Percentiles rank a stretch among this genome's conserved stretches.
These are phyloP conservation scores for Deilephila elpenor DNA, from an alignment of 2,888 invertebrate species.

Conservation along the genomic window DNA sequence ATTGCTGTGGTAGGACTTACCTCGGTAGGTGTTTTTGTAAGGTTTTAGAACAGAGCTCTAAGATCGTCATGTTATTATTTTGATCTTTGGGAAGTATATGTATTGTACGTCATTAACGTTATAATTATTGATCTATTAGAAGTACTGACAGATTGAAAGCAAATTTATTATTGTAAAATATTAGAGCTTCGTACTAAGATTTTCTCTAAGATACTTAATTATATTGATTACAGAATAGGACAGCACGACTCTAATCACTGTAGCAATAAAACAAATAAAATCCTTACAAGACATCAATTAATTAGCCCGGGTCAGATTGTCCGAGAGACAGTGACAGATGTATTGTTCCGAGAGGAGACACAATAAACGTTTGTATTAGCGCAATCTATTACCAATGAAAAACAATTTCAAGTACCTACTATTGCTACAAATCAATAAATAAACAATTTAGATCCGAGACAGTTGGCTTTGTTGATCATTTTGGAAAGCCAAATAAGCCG, in stretches of 20 bases:
- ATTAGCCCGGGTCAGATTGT: constrained; percentile 43
- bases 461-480: too few relatives aligned
- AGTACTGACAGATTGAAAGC: too few relatives aligned
- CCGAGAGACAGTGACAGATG: constrained; percentile 58
- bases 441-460: too few relatives aligned
- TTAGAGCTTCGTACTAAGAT: too few relatives aligned
- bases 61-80: background rate
- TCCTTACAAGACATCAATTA: constrained; percentile 47
- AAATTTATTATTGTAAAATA: too few relatives aligned
- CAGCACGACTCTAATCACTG: background rate
- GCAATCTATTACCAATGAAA: background rate
- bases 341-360: constrained; percentile 42
- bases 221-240: background rate
- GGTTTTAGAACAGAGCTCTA: background rate
- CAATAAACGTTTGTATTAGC: constrained; percentile 41
- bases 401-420: background rate
- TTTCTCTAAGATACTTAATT: too few relatives aligned
- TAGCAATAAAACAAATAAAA: constrained; percentile 40
- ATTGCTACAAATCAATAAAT: too few relatives aligned
- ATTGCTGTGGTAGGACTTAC: constrained; percentile 24
- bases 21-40: background rate
- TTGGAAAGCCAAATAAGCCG: too few relatives aligned
- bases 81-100: background rate
- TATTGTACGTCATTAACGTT: too few relatives aligned
- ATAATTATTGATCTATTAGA: too few relatives aligned